These are phyloP conservation scores for Brachylomia viminalis DNA, from an alignment of 2,888 invertebrate species.

Conservation along the genomic window DNA sequence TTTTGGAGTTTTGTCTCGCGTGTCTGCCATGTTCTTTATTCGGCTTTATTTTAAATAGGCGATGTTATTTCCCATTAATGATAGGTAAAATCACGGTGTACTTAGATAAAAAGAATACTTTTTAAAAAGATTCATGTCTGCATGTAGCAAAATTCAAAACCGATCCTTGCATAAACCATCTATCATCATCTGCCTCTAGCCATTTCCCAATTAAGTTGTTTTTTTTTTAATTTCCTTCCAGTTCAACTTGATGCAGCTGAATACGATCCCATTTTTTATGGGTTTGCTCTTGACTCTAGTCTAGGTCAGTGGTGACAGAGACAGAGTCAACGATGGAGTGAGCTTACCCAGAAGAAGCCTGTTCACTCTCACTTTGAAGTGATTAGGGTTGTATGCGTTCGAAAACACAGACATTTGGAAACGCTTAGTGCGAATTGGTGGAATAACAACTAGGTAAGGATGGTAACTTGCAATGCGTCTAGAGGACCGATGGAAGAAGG, in stretches of 20 bases:
- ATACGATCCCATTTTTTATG: too few species aligned
- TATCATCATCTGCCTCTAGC: not conserved
- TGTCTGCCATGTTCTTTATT: not conserved
- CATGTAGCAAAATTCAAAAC: not conserved
- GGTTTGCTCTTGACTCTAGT: too few species aligned
- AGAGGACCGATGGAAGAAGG: too few species aligned
- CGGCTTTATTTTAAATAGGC: not conserved
- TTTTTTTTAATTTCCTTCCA: not conserved
- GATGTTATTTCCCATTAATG: not conserved
- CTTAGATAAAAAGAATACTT: not conserved
- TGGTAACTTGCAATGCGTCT: too few species aligned
- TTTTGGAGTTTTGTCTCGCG: conserved; percentile 38
- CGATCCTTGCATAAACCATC: not conserved
- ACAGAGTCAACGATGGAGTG: too few species aligned
- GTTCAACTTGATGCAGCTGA: not conserved
- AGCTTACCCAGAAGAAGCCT: too few species aligned
- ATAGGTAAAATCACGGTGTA: not conserved
- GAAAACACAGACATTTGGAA: too few species aligned
- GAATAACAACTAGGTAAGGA: too few species aligned
- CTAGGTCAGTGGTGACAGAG: too few species aligned
- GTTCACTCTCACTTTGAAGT: too few species aligned
- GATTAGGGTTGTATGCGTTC: too few species aligned
- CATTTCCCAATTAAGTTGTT: not conserved
- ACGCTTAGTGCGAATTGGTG: too few species aligned
- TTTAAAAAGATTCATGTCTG: not conserved